These are phyloP conservation scores for Thinocorus orbignyianus DNA, from an alignment of 2,113 vertebrate genomes.

Conservation along the genomic window DNA sequence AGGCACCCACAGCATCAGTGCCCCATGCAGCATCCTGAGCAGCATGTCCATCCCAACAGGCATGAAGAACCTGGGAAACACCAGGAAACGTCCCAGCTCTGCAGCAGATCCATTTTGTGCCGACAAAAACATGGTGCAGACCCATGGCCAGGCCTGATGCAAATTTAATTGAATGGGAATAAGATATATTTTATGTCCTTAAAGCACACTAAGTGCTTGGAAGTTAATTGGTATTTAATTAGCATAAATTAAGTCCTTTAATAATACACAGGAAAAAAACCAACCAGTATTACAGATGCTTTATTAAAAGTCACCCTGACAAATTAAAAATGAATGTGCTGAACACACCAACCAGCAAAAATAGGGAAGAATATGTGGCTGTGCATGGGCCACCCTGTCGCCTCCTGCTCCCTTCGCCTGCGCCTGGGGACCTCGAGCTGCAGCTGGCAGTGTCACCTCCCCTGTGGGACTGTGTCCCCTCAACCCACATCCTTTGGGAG, in stretches of 20 bases:
- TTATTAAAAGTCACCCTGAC: slow-evolving; percentile 26
- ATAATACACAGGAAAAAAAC: slow-evolving; percentile 29
- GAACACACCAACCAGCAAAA: neutral
- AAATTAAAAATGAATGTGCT: neutral
- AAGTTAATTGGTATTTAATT: slow-evolving; percentile 64
- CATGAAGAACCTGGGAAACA: neutral
- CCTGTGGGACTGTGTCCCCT: rapidly evolving
- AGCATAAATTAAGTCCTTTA: slow-evolving; percentile 53
- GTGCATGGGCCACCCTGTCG: rapidly evolving
- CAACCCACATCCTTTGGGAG: rapidly evolving
- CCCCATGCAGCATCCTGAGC: rapidly evolving
- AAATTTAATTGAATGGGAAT: neutral
- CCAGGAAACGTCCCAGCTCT: neutral
- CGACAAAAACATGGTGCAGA: neutral
- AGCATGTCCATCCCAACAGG: neutral
- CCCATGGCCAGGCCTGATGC: neutral
- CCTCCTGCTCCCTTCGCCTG: neutral
- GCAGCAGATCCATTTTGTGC: neutral
- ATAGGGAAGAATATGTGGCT: rapidly evolving
- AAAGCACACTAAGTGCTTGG: slow-evolving; percentile 34
- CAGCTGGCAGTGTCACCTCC: rapidly evolving
- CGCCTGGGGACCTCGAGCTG: rapidly evolving
- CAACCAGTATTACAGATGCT: neutral
- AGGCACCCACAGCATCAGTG: rapidly evolving
- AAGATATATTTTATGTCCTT: slow-evolving; percentile 42